Evolutionary conservation across 2,888 invertebrate species (phyloP), one percentile per base, ranked within the genome.

Genomic region (Sinohyriopsis cumingii): DNA sequence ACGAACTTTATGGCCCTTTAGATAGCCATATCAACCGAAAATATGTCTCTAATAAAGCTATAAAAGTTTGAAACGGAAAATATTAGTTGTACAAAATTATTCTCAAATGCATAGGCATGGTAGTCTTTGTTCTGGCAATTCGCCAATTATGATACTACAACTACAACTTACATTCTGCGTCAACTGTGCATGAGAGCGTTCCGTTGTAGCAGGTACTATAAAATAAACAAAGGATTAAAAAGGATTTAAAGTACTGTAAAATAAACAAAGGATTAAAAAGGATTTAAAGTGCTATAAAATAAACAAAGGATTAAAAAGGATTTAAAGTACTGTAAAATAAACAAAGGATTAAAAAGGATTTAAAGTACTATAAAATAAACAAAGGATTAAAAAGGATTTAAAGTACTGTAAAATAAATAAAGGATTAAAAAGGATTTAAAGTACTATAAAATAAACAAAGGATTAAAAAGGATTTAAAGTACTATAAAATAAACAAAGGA

Each of bases 91-190:
- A 25, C 25, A 25, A 25, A 25, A 25, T 25, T 25, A 25, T 25
- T 2, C 25, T 3, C 3, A 3, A 25, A 5, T 28, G 28, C 5
- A 6, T 28, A 28, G 28, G 28, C 28, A 5, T 28, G 28, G 28
- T 28, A 28, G 5, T 28, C 28, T 28, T 28, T 28, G 28, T 28
- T 28, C 5, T 28, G 28, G 28, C 28, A 28, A 4, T 28, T 28
- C 5, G 33, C 12, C 9, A 61, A 15, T 24, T 59, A 61, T 6
- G n/a, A 20, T 61, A 22, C 25, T 12, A 20, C 0, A 24, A 7
- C 0, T 63, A n/a, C 28, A 22, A 71, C 71, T 71, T 67, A 71
- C 71, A 71, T 53, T 68, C 71, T 19, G 67, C 60, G 25, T 71
- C 60, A 9, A 65, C 64, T 18, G 63, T 64, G 55, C 71, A 71